Evolutionary conservation across 1,140 invertebrate genomes (phyloP), one percentile per base, ranked within the genome.

Genomic region (Bicyclus anynana): DNA sequence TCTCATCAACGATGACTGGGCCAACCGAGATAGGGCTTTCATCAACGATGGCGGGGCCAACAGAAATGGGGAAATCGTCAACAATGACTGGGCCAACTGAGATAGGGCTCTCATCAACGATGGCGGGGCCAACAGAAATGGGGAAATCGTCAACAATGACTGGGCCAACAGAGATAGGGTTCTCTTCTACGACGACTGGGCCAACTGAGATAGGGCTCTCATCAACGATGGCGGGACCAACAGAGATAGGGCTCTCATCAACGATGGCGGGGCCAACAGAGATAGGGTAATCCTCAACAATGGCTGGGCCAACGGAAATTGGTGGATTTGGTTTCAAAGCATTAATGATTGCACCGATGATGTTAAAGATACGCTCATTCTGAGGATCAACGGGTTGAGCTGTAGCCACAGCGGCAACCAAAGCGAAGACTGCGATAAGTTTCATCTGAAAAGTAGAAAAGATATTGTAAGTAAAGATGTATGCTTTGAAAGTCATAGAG

Each of bases 71-170:
- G 26, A 17, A 23, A 5, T 64, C 44, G 1, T 64, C 65, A 20
- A 65, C 47, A 26, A 51, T 47, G 4, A 20, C 33, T 14, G 53
- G 51, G 17, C 20, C 61, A 7, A 62, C 53, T 1, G 13, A 9
- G 13, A 65, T 48, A 27, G 62, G 52, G 33, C 27, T 20, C 5
- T 42, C 55, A 27, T 49, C 55, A 42, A 62, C 52, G 37, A 70
- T 65, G 1, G 55, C 69, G 35, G 67, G 72, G 21, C 61, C 66
- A 35, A 18, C 13, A 17, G n/a, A n/a, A n/a, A n/a, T n/a, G n/a
- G n/a, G n/a, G n/a, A n/a, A n/a, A n/a, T n/a, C n/a, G n/a, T 18
- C 21, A 14, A 58, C 26, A 2, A 42, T 27, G n/a, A 33, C 53
- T 14, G 49, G 37, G 10, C 21, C 16, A 18, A 40, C 38, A 14